A percentile compares a stretch with the other conserved stretches of the same genome.
Conservation (phyloP, 2,113 vertebrate species). For the Gavia stellata region DNA sequence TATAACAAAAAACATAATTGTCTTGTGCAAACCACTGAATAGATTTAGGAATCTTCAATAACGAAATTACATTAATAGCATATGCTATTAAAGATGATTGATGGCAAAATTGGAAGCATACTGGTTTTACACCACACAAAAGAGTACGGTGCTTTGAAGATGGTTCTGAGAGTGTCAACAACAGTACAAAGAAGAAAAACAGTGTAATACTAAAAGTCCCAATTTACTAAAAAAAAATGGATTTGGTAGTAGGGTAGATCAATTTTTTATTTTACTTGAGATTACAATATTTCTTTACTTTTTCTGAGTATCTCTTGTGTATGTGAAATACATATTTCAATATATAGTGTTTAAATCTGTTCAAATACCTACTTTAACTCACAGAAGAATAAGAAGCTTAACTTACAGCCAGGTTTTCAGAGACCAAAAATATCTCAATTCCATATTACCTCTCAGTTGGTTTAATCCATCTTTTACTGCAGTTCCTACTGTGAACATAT, state of each 20-base stretch:
- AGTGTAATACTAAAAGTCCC: constrained; percentile 1
- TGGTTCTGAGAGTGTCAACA: constrained; percentile 53
- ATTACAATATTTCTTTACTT: neutral
- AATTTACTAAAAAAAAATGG: neutral
- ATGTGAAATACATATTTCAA: neutral
- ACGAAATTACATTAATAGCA: constrained; percentile 81
- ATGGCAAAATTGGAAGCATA: constrained; percentile 78
- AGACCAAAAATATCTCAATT: neutral
- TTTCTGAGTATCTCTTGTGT: neutral
- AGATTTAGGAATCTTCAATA: constrained; percentile 77
- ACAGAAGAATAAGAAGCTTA: neutral
- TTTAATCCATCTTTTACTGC: neutral
- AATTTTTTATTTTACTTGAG: neutral
- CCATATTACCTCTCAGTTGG: neutral
- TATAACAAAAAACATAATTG: constrained; percentile 76
- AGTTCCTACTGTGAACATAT: neutral
- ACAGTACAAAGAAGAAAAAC: constrained; percentile 53
- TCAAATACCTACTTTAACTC: neutral
- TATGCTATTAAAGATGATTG: constrained; percentile 82
- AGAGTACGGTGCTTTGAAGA: constrained; percentile 65
- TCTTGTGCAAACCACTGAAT: constrained; percentile 74
- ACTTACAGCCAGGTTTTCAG: neutral
- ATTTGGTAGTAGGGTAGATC: neutral
- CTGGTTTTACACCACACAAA: constrained; percentile 71
- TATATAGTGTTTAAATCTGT: neutral